These are phyloP conservation scores for Yoshiicerus persimilis DNA, from an alignment of 1,140 invertebrate genomes.

Conservation along the genomic window DNA sequence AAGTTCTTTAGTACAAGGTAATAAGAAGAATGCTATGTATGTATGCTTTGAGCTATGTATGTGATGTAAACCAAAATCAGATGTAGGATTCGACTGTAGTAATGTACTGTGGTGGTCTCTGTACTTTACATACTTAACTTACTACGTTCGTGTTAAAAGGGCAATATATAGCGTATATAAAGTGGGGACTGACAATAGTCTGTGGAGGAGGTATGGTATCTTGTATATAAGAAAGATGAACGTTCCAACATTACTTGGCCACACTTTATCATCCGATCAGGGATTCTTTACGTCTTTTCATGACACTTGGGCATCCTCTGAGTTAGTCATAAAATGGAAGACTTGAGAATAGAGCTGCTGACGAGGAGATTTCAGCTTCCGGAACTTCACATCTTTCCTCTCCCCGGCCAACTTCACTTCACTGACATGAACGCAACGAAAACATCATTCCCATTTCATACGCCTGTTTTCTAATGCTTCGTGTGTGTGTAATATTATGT, in stretches of 20 bases:
- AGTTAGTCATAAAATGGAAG: conserved; percentile 36
- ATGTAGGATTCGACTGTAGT: too few relatives aligned
- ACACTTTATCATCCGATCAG: conserved; percentile 42
- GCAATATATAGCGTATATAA: too few relatives aligned
- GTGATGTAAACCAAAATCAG: too few relatives aligned
- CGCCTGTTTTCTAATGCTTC: neutral
- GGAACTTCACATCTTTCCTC: conserved; percentile 25
- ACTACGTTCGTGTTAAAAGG: too few relatives aligned
- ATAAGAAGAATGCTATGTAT: too few relatives aligned
- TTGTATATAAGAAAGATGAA: neutral
- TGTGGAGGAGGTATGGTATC: too few relatives aligned
- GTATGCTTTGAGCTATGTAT: too few relatives aligned
- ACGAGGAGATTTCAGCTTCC: conserved; percentile 36
- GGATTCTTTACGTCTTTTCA: conserved; percentile 38
- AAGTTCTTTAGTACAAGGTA: too few relatives aligned
- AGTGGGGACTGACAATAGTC: too few relatives aligned
- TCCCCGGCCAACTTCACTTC: neutral
- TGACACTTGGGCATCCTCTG: conserved; percentile 36
- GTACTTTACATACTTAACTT: too few relatives aligned
- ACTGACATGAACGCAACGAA: neutral
- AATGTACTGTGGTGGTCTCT: too few relatives aligned
- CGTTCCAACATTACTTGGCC: conserved; percentile 31
- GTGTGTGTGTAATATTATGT: neutral
- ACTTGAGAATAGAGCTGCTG: conserved; percentile 38
- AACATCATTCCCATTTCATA: neutral